phyloP scores from a whole-genome alignment of 2,113 vertebrate genomes.

The Tor tambroides region DNA sequence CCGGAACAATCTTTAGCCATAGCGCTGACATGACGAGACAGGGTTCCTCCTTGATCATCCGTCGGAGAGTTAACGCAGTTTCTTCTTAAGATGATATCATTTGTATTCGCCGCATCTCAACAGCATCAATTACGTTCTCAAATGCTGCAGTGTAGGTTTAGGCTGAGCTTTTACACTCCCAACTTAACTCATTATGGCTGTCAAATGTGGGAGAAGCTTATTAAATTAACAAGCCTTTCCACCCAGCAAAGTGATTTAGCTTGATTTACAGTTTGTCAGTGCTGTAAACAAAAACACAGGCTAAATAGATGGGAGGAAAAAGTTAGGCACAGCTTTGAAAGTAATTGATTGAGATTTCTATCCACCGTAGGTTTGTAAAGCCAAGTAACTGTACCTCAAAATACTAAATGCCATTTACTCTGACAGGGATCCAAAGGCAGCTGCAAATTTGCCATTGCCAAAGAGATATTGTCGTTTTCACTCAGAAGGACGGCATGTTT shows the following conservation, averaged over 20 bases:
- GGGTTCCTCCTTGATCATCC: slow-evolving; percentile 35
- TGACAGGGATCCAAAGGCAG: not conserved
- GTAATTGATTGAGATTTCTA: slow-evolving; percentile 49
- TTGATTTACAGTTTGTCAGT: slow-evolving; percentile 62
- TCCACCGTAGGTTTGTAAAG: slow-evolving; percentile 23
- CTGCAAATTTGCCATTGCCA: not conserved
- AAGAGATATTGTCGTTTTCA: not conserved
- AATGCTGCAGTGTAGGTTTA: slow-evolving; percentile 53
- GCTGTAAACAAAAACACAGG: slow-evolving; percentile 51
- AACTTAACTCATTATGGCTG: slow-evolving; percentile 63
- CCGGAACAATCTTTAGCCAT: slow-evolving; percentile 30
- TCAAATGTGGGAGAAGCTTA: slow-evolving; percentile 56
- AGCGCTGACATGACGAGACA: slow-evolving; percentile 37
- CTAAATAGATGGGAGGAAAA: slow-evolving; percentile 44
- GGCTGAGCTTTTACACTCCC: slow-evolving; percentile 47
- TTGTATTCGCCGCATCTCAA: slow-evolving; percentile 51
- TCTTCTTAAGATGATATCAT: slow-evolving; percentile 47
- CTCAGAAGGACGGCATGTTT: not conserved
- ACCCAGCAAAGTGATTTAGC: slow-evolving; percentile 48
- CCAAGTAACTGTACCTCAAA: slow-evolving; percentile 22
- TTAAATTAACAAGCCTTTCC: slow-evolving; percentile 62
- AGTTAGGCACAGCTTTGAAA: slow-evolving; percentile 38
- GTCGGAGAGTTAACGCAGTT: slow-evolving; percentile 11
- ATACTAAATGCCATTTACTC: slow-evolving; percentile 25
- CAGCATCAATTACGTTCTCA: slow-evolving; percentile 53